Conservation (phyloP, 2,888 invertebrate genomes). For the Archaeoteleia sp. region DNA sequence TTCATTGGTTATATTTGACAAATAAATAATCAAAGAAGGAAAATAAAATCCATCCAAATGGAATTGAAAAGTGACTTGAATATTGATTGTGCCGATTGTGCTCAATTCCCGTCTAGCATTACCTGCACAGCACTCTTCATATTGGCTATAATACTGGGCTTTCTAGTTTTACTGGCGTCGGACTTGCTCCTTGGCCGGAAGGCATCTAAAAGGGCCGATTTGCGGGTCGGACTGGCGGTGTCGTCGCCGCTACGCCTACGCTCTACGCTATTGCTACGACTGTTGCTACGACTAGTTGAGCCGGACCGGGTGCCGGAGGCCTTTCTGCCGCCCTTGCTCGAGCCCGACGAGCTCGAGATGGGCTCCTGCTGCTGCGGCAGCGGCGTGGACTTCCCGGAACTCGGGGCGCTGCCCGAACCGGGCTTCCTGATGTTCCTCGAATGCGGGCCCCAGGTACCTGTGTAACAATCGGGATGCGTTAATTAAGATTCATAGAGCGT, state of each 20-base stretch:
- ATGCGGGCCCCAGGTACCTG: constrained; percentile 72
- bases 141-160: constrained; percentile 86
- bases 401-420: constrained; percentile 66
- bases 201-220: constrained; percentile 86
- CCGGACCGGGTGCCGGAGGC: constrained; percentile 73
- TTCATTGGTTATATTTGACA: too few relatives aligned
- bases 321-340: constrained; percentile 64
- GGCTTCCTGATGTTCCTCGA: constrained; percentile 66
- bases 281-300: constrained; percentile 72
- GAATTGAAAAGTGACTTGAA: too few relatives aligned
- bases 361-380: constrained; percentile 65
- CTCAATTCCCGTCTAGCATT: too few relatives aligned
- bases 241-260: constrained; percentile 73
- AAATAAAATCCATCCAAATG: too few relatives aligned
- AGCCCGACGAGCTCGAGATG: constrained; percentile 62
- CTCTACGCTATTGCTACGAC: constrained; percentile 70
- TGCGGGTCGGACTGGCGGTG: constrained; percentile 82
- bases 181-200: constrained; percentile 86
- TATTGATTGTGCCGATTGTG: too few relatives aligned
- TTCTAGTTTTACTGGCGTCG: constrained; percentile 81
- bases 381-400: constrained; percentile 70
- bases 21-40: too few relatives aligned
- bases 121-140: constrained; percentile 90
- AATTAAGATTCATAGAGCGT: too few relatives aligned
- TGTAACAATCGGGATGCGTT: constrained; percentile 20